Base-by-base conservation (phyloP, 2,797 vertebrate species). In the Pangasius mekongensis region DNA sequence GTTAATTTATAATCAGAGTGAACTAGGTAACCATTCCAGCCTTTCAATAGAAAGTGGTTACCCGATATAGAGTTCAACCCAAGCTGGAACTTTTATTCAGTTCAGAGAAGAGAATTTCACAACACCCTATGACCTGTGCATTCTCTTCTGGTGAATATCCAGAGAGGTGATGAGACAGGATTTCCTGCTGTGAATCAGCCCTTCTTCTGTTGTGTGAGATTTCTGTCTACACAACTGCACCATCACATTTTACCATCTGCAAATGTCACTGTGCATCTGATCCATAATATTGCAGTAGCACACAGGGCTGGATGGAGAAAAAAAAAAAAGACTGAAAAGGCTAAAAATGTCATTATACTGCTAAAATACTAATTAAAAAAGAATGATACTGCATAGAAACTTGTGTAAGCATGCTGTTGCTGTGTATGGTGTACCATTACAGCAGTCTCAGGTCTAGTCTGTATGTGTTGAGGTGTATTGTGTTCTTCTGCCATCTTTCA, bases 141-240 rank as follows among this genome's bases (percentile, higher is more conserved):
- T 69, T 60, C 39, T 71, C 49, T 80, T 76, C 20, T 58, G 64
- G 16, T 85, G 66, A 73, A 62, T 81, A 58, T 78, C 52, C 36
- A 60, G 66, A 60, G 30, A 80, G 16, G n/a, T 54, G 74, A 86
- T 73, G 56, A 89, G 69, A 81, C 67, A 86, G 78, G 69, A 89
- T 76, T 73, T 89, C 84, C 84, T 86, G 84, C 67, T 16, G 11
- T 88, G 78, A 86, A 8, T 83, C 88, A 89, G 84, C 36, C 43
- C 47, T 73, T 64, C 24, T 81, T 74, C 3, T 83, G 54, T 73
- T 73, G 74, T n/a, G 27, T 84, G 27, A 64, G 2, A 58, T 3
- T 20, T 84, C 66, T 14, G 13, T 80, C 14, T 52, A 36, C 74
- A 56, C 47, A 24, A 49, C 49, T 69, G 62, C 24, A 71, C 39